A percentile compares a stretch with the other conserved stretches of the same genome.
Evolutionary conservation across 2,888 invertebrate species (phyloP).

Genomic region (Lithophane ornitopus): DNA sequence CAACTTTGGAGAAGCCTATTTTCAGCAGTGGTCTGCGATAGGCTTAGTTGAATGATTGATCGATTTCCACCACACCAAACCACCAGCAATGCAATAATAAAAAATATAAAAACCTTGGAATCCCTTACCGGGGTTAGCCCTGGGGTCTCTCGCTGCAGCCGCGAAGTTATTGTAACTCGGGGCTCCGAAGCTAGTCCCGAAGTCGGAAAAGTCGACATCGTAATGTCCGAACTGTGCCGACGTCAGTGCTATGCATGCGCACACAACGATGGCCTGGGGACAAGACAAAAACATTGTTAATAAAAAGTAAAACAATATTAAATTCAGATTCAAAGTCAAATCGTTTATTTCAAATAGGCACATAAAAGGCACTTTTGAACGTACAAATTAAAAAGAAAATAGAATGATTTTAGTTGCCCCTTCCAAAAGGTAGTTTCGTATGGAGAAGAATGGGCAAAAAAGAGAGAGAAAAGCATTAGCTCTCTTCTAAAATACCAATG

Average conservation of each 20-base stretch:
- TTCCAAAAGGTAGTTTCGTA: no score
- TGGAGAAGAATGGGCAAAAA: no score
- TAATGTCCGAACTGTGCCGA: slow-evolving; percentile 84
- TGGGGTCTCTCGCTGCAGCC: slow-evolving; percentile 89
- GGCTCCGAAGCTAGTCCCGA: slow-evolving; percentile 84
- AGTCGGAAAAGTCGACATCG: slow-evolving; percentile 78
- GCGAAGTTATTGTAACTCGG: slow-evolving; percentile 83
- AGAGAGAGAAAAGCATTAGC: no score
- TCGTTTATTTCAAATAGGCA: no score
- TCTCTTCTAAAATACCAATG: background rate
- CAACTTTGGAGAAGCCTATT: background rate
- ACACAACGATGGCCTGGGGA: slow-evolving; percentile 84
- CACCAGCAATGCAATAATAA: slow-evolving; percentile 18
- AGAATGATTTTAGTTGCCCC: no score
- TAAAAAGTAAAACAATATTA: background rate
- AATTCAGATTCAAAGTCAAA: background rate
- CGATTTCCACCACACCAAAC: background rate
- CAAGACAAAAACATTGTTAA: slow-evolving; percentile 64
- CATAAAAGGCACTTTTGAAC: no score
- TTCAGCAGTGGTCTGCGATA: background rate
- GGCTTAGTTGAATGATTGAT: background rate
- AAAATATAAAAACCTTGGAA: slow-evolving; percentile 40
- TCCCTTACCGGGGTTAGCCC: slow-evolving; percentile 88
- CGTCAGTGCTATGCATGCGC: slow-evolving; percentile 84
- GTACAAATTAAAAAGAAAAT: no score